These are phyloP conservation scores for Drosophila nigromelanica DNA, from an alignment of 1,140 invertebrate species.

Conservation along the genomic window DNA sequence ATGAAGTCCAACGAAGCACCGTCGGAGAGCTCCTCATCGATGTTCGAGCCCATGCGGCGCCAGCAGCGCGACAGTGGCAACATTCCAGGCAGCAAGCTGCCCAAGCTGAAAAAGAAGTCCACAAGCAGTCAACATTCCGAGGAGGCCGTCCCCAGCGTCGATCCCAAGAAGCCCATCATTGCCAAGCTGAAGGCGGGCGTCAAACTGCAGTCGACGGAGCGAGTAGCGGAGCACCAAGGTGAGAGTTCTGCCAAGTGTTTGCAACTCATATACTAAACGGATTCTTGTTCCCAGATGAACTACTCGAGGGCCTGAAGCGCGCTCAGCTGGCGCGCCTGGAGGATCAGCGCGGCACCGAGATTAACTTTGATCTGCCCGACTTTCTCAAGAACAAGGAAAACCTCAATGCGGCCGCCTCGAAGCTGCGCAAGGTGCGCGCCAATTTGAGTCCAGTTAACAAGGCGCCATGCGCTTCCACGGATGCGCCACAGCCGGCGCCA, in stretches of 20 bases:
- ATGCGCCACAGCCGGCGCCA: conserved; percentile 78
- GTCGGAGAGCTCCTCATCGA: conserved; percentile 88
- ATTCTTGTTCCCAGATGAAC: conserved; percentile 84
- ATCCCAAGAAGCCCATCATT: conserved; percentile 86
- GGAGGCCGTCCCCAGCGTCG: conserved; percentile 38
- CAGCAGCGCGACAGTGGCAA: conserved; percentile 84
- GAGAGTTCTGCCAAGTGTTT: conserved; percentile 4
- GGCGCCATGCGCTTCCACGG: conserved; percentile 32
- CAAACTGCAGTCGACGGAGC: conserved; percentile 87
- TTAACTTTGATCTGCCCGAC: conserved; percentile 92
- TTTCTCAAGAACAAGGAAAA: conserved; percentile 88
- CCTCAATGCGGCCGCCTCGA: conserved; percentile 69
- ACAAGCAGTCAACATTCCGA: conserved; percentile 74
- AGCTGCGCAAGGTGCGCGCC: conserved; percentile 71
- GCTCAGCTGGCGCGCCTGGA: conserved; percentile 90
- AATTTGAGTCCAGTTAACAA: conserved; percentile 72
- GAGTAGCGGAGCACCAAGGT: conserved; percentile 89
- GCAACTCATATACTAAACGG: no score
- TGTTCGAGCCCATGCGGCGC: conserved; percentile 88
- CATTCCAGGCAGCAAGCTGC: conserved; percentile 69
- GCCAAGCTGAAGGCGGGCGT: conserved; percentile 89
- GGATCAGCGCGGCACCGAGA: conserved; percentile 92
- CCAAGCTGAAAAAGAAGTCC: conserved; percentile 77
- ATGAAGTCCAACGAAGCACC: conserved; percentile 89
- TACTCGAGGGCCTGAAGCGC: conserved; percentile 91